Base-by-base conservation (phyloP, 2,113 vertebrate species). In the Pseudolaguvia tuberculata region DNA sequence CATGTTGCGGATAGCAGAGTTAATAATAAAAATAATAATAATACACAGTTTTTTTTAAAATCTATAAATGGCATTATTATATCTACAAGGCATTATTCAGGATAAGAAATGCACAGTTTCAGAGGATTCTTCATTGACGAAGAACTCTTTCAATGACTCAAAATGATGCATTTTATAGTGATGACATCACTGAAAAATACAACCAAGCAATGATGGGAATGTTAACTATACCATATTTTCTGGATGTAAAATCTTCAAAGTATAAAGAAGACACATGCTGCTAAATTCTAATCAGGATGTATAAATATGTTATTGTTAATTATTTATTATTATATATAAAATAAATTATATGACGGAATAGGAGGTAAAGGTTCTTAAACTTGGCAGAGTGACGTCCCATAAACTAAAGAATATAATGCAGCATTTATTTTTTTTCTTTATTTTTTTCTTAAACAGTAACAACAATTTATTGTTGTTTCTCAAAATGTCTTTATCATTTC, bases 51-150 rank as follows among this genome's bases (percentile, higher is more conserved):
- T 50, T 79, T 70, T 73, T 11, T 63, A 9, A 21, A 25, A 25
- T 72, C 55, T 35, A n/a, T 72, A 71, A 70, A 72, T n/a, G n/a
- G n/a, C n/a, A n/a, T n/a, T n/a, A n/a, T n/a, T 65, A 17, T 71
- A 5, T 71, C 58, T 71, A 66, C 12, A 76, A 59, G 61, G 31
- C 65, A 63, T 56, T 61, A 42, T 51, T 20, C 31, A 58, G 63
- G 48, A 70, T 69, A 35, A 76, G 76, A 76, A 77, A 56, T 62
- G 57, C 73, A 79, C 50, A 61, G 70, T 73, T 73, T 73, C 21
- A 62, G 52, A 53, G 62, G 57, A 73, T 45, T 58, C 21, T 35
- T 50, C 27, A 65, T 39, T 51, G 51, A 66, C 48, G 21, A 58
- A 5, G 5, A 75, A 66, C 62, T 29, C 63, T 59, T 51, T 50